phyloP scores from a whole-genome alignment of 2,888 invertebrate species.

The Platynereis dumerilii region DNA sequence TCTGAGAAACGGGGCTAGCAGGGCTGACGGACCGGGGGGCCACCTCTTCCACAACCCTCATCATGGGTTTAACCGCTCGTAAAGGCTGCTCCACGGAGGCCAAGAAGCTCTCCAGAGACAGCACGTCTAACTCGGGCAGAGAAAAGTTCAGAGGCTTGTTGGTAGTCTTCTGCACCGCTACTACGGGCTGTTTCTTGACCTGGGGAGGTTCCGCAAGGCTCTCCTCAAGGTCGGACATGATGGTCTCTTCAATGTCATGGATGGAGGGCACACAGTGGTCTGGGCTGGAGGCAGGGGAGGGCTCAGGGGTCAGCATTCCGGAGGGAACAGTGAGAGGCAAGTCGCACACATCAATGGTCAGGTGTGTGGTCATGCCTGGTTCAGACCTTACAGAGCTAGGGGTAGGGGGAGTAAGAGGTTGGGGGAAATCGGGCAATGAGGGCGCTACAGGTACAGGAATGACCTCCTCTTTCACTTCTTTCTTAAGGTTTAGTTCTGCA shows the following conservation, averaged over 20 bases:
- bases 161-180: neutral
- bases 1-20: neutral
- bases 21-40: neutral
- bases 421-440: conserved; percentile 8
- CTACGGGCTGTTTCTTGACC: neutral
- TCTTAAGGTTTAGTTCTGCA: conserved; percentile 18
- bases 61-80: neutral
- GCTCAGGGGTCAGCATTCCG: conserved; percentile 28
- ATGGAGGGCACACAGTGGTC: neutral
- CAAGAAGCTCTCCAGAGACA: conserved; percentile 19
- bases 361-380: conserved; percentile 3
- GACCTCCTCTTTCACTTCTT: conserved; percentile 4
- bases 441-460: neutral
- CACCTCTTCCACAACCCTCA: neutral
- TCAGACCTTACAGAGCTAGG: conserved; percentile 25
- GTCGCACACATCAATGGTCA: conserved; percentile 24
- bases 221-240: conserved; percentile 9
- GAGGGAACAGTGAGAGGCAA: conserved; percentile 18
- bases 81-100: conserved; percentile 2
- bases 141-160: neutral
- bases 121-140: conserved; percentile 11
- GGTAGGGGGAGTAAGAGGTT: conserved; percentile 24
- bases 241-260: conserved; percentile 9
- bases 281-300: conserved; percentile 26
- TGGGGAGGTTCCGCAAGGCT: neutral